phyloP scores from a whole-genome alignment of 2,797 vertebrate genomes.

The Sebastes nivosus region DNA sequence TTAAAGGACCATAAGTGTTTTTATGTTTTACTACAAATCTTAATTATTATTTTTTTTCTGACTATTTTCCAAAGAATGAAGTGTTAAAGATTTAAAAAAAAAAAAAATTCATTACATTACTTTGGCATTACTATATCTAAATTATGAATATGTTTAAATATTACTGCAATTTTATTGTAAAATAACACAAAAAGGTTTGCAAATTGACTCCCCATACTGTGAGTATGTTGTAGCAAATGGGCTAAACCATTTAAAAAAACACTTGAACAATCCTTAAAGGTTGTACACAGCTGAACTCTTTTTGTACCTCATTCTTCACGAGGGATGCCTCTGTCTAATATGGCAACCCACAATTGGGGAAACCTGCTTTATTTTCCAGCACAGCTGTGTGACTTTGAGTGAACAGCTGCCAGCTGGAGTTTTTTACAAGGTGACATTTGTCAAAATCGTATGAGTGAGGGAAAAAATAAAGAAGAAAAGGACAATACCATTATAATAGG shows the following conservation, averaged over 20 bases:
- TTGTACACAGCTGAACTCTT: not conserved
- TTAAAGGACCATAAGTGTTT: not conserved
- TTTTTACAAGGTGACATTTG: conserved; percentile 68
- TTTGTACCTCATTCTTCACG: not conserved
- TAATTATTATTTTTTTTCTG: too few species aligned
- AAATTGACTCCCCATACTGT: too few species aligned
- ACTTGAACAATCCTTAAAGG: not conserved
- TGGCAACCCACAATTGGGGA: not conserved
- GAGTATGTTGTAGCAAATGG: not conserved
- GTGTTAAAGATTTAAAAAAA: not conserved
- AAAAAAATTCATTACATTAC: not conserved
- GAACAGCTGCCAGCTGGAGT: conserved; percentile 36
- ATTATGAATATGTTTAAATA: not conserved
- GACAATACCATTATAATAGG: not conserved
- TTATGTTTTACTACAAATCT: not conserved
- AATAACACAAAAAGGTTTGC: not conserved
- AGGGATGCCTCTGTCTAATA: conserved; percentile 14
- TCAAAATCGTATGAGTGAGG: conserved; percentile 33
- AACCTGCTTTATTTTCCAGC: conserved; percentile 5
- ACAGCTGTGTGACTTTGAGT: conserved; percentile 58
- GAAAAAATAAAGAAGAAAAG: not conserved
- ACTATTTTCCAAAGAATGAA: not conserved
- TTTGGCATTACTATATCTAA: not conserved
- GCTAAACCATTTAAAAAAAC: not conserved
- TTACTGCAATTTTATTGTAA: not conserved